These are phyloP conservation scores for Orcinus orca DNA, from an alignment of 2,113 vertebrate genomes.

Conservation along the genomic window DNA sequence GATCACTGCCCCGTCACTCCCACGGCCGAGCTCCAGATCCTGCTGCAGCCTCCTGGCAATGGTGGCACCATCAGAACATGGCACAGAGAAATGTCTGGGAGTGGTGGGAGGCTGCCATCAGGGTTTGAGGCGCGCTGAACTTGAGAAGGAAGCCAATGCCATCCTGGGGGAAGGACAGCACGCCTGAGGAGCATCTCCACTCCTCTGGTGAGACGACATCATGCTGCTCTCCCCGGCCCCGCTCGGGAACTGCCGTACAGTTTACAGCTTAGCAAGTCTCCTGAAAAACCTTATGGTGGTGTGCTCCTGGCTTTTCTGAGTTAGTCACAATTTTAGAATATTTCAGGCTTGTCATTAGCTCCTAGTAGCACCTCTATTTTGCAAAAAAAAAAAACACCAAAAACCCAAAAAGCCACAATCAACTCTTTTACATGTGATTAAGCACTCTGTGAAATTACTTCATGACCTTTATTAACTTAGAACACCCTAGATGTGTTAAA, in stretches of 20 bases:
- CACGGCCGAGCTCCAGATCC: neutral
- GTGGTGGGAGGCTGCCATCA: neutral
- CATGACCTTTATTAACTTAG: neutral
- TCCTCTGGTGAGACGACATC: neutral
- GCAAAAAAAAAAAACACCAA: too few relatives aligned
- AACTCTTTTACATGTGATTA: neutral
- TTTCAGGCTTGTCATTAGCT: neutral
- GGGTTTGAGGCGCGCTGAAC: neutral
- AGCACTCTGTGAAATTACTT: neutral
- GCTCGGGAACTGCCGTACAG: neutral
- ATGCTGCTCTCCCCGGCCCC: neutral
- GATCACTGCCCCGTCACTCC: neutral
- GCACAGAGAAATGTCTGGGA: fast-evolving
- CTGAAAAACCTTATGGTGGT: neutral
- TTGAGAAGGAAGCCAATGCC: neutral
- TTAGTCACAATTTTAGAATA: neutral
- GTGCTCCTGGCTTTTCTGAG: neutral
- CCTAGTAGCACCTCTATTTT: neutral
- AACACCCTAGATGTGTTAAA: fast-evolving
- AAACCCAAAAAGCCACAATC: neutral
- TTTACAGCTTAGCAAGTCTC: neutral
- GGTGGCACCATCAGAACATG: neutral
- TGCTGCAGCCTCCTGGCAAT: neutral
- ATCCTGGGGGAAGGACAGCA: neutral
- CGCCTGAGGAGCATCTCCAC: fast-evolving